phyloP scores from a whole-genome alignment of 2,888 invertebrate species.

The Caenorhabditis sp. region DNA sequence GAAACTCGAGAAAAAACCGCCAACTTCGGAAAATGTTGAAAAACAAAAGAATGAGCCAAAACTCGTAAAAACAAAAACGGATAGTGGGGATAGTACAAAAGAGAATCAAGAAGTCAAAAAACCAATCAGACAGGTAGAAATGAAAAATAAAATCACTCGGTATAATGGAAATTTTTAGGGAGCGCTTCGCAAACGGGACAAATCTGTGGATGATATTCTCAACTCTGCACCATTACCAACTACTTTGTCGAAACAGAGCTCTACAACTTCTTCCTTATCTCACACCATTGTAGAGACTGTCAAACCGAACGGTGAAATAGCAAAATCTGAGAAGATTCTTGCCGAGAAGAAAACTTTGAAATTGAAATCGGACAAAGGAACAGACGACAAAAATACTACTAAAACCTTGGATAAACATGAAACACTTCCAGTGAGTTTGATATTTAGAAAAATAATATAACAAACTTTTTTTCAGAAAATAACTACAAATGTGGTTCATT shows the following conservation, averaged over 20 bases:
- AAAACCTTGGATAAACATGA: conserved; percentile 22
- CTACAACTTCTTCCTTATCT: conserved; percentile 8
- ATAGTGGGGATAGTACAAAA: conserved; percentile 33
- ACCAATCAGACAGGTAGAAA: conserved; percentile 35
- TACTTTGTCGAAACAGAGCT: conserved; percentile 14
- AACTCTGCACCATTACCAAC: conserved; percentile 31
- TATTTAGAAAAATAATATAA: too few relatives aligned
- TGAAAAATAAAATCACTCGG: background rate
- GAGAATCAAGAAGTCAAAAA: conserved; percentile 31
- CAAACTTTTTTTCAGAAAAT: conserved; percentile 31
- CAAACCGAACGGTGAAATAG: conserved; percentile 29
- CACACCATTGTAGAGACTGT: conserved; percentile 19
- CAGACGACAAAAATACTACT: conserved; percentile 9
- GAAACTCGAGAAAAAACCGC: conserved; percentile 10
- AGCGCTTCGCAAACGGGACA: conserved; percentile 39
- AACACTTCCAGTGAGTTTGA: conserved; percentile 18
- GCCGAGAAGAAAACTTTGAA: conserved; percentile 17
- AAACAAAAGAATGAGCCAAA: background rate
- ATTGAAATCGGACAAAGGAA: background rate
- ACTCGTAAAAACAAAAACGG: conserved; percentile 11
- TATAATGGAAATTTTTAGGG: conserved; percentile 22
- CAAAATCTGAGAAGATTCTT: conserved; percentile 27
- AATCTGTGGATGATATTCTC: conserved; percentile 28
- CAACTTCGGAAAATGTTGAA: conserved; percentile 4
- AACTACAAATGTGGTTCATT: conserved; percentile 20